Evolutionary conservation across 2,113 vertebrate species (phyloP).

Genomic region (Herpetotheres cachinnans): DNA sequence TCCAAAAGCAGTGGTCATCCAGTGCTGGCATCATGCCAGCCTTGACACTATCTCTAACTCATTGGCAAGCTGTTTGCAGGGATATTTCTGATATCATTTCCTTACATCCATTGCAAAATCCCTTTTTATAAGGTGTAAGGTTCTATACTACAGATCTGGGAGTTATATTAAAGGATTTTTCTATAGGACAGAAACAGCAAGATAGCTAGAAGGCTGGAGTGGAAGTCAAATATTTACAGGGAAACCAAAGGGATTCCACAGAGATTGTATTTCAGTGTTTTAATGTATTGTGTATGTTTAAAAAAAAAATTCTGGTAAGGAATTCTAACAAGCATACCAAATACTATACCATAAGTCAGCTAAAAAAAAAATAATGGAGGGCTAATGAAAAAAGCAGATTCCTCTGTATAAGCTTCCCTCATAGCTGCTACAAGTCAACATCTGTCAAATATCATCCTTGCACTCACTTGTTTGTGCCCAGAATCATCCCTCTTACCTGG

Average conservation of each 20-base stretch:
- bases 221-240: background rate
- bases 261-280: conserved; percentile 4
- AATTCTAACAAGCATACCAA: background rate
- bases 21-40: background rate
- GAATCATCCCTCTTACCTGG: background rate
- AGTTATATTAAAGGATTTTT: background rate
- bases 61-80: background rate
- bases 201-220: background rate
- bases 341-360: background rate
- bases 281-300: background rate
- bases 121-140: conserved; percentile 34
- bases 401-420: background rate
- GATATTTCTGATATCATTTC: conserved; percentile 26
- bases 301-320: background rate
- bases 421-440: background rate
- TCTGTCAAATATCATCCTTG: background rate
- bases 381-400: background rate
- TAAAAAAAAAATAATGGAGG: background rate
- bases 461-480: background rate
- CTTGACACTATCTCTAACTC: background rate
- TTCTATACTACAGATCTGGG: background rate
- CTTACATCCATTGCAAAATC: conserved; percentile 11
- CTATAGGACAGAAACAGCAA: conserved; percentile 10
- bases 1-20: background rate
- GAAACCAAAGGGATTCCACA: background rate